phyloP scores from a whole-genome alignment of 2,888 invertebrate genomes.

The Temnothorax ravouxi region DNA sequence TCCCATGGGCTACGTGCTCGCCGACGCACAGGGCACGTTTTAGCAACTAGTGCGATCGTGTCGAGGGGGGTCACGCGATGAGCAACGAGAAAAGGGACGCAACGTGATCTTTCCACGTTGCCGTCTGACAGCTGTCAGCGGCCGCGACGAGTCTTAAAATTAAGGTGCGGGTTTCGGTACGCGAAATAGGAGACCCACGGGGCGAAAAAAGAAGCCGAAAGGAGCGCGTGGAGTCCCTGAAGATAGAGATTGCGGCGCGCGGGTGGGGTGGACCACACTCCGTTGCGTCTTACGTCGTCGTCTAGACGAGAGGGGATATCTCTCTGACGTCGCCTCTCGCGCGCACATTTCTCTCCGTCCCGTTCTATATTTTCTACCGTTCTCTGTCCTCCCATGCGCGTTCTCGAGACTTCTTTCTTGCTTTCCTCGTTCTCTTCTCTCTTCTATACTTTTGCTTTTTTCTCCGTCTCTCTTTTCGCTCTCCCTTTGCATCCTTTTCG shows the following conservation, averaged over 20 bases:
- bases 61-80: background rate
- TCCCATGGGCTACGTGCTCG: background rate
- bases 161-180: slow-evolving; percentile 27
- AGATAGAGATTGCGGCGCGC: slow-evolving; percentile 8
- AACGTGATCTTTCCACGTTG: slow-evolving; percentile 2
- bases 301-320: slow-evolving; percentile 30
- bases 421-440: slow-evolving; percentile 20
- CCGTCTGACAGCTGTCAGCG: slow-evolving; percentile 43
- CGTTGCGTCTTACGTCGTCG: slow-evolving; percentile 12
- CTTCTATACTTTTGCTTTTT: slow-evolving; percentile 35
- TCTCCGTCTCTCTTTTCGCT: background rate
- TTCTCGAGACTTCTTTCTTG: slow-evolving; percentile 22
- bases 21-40: background rate
- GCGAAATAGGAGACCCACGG: slow-evolving; percentile 47
- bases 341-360: slow-evolving; percentile 19
- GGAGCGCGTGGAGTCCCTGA: background rate
- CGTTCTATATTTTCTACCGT: slow-evolving; percentile 55
- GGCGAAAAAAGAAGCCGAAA: slow-evolving; percentile 21
- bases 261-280: slow-evolving; percentile 29
- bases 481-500: background rate
- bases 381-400: slow-evolving; percentile 22
- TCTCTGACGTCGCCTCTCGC: slow-evolving; percentile 14
- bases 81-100: background rate
- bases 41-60: slow-evolving; percentile 12
- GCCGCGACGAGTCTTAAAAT: slow-evolving; percentile 13